A percentile compares a stretch with the other conserved stretches of the same genome.
phyloP scores from a whole-genome alignment of 2,113 vertebrate genomes.

The Ageneiosus marmoratus region DNA sequence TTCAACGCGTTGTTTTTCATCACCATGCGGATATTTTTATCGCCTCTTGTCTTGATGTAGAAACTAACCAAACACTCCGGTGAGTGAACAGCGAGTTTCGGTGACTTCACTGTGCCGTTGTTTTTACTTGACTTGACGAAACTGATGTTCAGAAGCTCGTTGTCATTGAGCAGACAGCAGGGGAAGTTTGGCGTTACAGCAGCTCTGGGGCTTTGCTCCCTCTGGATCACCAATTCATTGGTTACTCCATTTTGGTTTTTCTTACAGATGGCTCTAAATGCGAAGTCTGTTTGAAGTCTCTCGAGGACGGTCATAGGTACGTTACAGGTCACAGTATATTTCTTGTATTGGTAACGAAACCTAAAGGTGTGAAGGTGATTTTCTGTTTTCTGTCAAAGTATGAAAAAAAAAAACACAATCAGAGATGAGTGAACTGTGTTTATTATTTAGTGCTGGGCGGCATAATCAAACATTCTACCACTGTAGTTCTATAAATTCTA shows the following conservation, averaged over 20 bases:
- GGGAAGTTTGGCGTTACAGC: conserved; percentile 38
- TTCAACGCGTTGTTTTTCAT: neutral
- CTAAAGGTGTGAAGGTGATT: neutral
- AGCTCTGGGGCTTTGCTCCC: neutral
- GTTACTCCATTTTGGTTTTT: neutral
- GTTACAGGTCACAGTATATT: neutral
- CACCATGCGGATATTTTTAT: neutral
- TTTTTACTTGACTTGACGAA: conserved; percentile 12
- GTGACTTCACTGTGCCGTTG: accelerated
- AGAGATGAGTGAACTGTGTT: neutral
- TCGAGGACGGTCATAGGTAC: conserved; percentile 13
- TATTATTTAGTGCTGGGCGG: neutral
- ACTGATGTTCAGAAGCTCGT: conserved; percentile 32
- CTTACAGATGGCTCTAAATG: neutral
- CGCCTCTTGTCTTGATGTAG: conserved; percentile 34
- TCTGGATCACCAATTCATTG: conserved; percentile 28
- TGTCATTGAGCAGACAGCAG: conserved; percentile 30
- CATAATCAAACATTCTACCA: too few species aligned
- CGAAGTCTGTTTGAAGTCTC: neutral
- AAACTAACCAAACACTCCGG: conserved; percentile 14
- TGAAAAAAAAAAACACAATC: neutral
- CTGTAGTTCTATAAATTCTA: too few species aligned
- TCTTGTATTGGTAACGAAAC: neutral
- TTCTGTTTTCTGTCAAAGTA: conserved; percentile 23
- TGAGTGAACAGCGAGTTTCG: neutral